Conservation (phyloP, 2,888 invertebrate species). For the Nezara viridula region DNA sequence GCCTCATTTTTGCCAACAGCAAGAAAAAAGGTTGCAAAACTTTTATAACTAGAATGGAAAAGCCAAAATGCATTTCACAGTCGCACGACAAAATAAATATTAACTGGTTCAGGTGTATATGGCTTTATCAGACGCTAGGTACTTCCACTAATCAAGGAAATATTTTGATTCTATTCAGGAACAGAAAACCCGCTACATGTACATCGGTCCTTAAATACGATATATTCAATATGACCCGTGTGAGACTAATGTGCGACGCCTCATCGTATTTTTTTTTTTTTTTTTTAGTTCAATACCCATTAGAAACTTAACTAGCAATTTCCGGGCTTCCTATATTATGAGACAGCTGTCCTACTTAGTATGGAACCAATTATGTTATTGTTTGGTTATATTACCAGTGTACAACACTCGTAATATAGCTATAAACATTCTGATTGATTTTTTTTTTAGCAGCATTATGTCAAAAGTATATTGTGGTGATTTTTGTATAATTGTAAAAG, state of each 20-base stretch:
- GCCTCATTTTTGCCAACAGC: no score
- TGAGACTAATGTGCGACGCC: neutral
- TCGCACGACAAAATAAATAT: no score
- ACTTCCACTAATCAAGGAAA: neutral
- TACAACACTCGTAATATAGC: neutral
- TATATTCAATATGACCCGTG: neutral
- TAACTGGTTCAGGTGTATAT: no score
- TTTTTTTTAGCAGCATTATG: no score
- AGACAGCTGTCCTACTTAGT: slow-evolving; percentile 20
- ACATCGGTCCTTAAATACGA: neutral
- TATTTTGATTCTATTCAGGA: neutral
- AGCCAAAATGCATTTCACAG: no score
- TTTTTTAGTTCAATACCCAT: slow-evolving; percentile 17
- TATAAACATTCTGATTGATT: neutral
- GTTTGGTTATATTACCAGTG: neutral
- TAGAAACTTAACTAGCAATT: slow-evolving; percentile 6
- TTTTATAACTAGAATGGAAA: no score
- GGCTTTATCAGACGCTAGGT: neutral
- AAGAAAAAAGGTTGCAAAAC: no score
- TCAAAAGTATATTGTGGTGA: no score
- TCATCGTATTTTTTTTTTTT: neutral
- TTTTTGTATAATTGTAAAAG: no score
- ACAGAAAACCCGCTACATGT: neutral
- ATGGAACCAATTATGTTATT: neutral
- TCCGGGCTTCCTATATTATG: slow-evolving; percentile 18